These are phyloP conservation scores for Cisticola juncidis DNA, from an alignment of 2,113 vertebrate genomes.

Conservation along the genomic window DNA sequence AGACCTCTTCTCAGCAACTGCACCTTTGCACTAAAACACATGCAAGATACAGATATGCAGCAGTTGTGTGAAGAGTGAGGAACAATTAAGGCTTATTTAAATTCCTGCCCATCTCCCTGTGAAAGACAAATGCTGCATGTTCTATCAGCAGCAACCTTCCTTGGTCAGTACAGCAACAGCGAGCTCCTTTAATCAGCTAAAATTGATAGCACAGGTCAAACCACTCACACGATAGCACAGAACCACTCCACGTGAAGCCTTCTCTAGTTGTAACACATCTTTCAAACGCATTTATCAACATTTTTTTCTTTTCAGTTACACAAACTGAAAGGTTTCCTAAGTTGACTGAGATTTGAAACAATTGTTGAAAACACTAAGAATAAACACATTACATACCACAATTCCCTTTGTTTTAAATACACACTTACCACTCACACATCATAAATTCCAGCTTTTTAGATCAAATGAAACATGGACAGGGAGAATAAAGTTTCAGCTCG, in stretches of 20 bases:
- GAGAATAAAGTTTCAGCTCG: background rate
- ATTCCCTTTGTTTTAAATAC: background rate
- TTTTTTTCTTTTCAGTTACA: background rate
- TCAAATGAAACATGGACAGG: background rate
- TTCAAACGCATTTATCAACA: background rate
- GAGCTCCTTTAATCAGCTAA: background rate
- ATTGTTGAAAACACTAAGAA: background rate
- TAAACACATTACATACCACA: background rate
- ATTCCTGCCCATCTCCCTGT: background rate
- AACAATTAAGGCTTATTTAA: background rate
- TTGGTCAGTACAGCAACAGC: background rate
- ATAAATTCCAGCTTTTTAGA: background rate
- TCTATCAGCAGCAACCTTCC: background rate
- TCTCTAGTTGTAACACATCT: background rate
- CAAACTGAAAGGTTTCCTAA: background rate
- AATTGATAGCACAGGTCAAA: background rate
- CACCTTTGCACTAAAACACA: background rate
- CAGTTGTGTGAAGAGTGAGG: background rate
- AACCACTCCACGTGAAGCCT: background rate
- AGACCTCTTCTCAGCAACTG: background rate
- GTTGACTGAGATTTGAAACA: background rate
- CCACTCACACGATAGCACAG: background rate
- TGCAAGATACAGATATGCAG: background rate
- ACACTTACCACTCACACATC: background rate
- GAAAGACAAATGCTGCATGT: background rate